A percentile compares a stretch with the other conserved stretches of the same genome.
Evolutionary conservation across 2,888 invertebrate genomes (phyloP).

Genomic region (Synergus itoensis): DNA sequence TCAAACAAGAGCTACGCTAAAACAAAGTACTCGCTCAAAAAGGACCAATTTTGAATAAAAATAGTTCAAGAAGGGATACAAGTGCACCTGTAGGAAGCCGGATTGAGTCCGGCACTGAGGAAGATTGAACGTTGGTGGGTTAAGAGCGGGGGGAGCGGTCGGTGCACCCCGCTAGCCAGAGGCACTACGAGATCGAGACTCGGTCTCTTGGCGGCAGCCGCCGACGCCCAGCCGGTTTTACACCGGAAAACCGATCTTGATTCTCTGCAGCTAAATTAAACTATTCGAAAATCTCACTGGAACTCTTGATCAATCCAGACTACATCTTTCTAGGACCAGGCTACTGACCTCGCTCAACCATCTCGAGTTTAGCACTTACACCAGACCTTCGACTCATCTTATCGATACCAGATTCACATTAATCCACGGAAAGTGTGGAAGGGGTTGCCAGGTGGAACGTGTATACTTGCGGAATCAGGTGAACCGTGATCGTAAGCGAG

Average conservation of each 20-base stretch:
- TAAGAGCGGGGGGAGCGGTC: slow-evolving; percentile 62
- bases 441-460: slow-evolving; percentile 3
- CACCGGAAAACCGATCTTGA: slow-evolving; percentile 64
- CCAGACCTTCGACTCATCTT: not conserved
- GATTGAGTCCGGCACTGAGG: slow-evolving; percentile 66
- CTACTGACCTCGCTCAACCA: slow-evolving; percentile 38
- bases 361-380: not conserved
- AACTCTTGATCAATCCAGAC: slow-evolving; percentile 25
- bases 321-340: slow-evolving; percentile 17
- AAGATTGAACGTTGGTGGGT: slow-evolving; percentile 60
- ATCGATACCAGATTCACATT: not conserved
- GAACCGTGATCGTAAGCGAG: slow-evolving; percentile 22
- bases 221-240: slow-evolving; percentile 75
- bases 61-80: not conserved
- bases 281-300: slow-evolving; percentile 31
- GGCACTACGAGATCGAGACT: slow-evolving; percentile 71
- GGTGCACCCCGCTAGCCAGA: slow-evolving; percentile 70
- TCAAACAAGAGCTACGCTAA: not conserved
- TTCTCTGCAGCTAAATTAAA: slow-evolving; percentile 23
- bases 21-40: not conserved
- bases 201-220: slow-evolving; percentile 66
- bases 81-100: slow-evolving; percentile 61
- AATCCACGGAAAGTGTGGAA: not conserved
- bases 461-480: slow-evolving; percentile 32
- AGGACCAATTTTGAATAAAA: not conserved